These are phyloP conservation scores for Protosalanx chinensis DNA, from an alignment of 2,797 vertebrate species.

Conservation along the genomic window DNA sequence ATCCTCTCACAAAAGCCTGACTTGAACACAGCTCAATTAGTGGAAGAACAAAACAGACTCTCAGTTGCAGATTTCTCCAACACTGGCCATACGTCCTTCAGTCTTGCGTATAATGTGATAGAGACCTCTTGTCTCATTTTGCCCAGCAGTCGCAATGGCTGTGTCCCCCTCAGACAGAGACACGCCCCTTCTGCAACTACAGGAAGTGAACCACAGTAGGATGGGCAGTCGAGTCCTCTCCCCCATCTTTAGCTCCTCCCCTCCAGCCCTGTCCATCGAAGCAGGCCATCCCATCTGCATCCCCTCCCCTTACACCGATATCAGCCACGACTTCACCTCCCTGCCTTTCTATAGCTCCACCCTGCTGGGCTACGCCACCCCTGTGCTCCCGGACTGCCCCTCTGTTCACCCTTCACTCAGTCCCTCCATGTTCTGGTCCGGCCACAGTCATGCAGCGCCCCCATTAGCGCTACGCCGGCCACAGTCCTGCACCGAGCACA, in stretches of 20 bases:
- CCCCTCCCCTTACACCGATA: slow-evolving; percentile 85
- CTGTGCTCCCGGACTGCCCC: slow-evolving; percentile 69
- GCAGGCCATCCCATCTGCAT: slow-evolving; percentile 79
- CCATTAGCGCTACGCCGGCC: slow-evolving; percentile 78
- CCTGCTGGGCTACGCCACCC: slow-evolving; percentile 78
- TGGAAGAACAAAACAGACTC: neutral
- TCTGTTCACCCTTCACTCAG: slow-evolving; percentile 74
- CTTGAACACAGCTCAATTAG: neutral
- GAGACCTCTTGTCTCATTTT: neutral
- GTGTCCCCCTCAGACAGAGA: slow-evolving; percentile 72
- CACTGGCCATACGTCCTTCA: neutral
- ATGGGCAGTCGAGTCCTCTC: slow-evolving; percentile 66
- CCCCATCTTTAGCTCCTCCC: slow-evolving; percentile 70
- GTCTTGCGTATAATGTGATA: slow-evolving; percentile 31
- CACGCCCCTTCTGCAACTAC: slow-evolving; percentile 77
- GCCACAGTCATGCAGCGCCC: slow-evolving; percentile 74
- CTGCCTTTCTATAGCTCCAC: slow-evolving; percentile 85
- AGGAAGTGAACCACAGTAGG: slow-evolving; percentile 80
- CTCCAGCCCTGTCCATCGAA: slow-evolving; percentile 67
- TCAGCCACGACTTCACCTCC: slow-evolving; percentile 77
- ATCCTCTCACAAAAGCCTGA: neutral
- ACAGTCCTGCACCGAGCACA: slow-evolving; percentile 70
- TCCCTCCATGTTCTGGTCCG: slow-evolving; percentile 80
- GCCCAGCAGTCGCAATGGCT: slow-evolving; percentile 65
- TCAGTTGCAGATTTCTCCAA: neutral